These are phyloP conservation scores for Sarcophaga subvicina DNA, from an alignment of 2,888 invertebrate genomes.

Conservation along the genomic window DNA sequence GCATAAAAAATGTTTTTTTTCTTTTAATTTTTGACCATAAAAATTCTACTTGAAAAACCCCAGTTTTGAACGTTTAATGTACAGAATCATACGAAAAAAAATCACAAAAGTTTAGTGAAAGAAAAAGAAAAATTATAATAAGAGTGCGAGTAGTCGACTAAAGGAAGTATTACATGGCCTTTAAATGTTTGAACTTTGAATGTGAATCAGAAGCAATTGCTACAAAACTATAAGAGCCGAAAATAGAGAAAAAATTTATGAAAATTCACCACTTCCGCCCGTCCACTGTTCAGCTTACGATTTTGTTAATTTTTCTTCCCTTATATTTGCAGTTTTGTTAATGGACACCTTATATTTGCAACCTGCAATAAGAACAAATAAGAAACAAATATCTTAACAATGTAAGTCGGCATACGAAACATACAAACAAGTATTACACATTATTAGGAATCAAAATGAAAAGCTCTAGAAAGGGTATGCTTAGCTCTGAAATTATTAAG, in stretches of 20 bases:
- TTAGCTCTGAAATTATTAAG: slow-evolving; percentile 36
- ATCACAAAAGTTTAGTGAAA: neutral
- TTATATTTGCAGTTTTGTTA: slow-evolving; percentile 89
- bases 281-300: slow-evolving; percentile 96
- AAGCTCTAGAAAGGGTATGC: neutral
- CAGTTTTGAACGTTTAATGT: too few relatives aligned
- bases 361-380: slow-evolving; percentile 82
- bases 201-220: neutral
- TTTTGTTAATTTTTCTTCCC: slow-evolving; percentile 91
- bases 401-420: slow-evolving; percentile 7
- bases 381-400: slow-evolving; percentile 1
- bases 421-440: neutral
- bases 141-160: neutral
- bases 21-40: neutral
- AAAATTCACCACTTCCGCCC: slow-evolving; percentile 86
- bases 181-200: slow-evolving; percentile 7
- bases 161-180: slow-evolving; percentile 12
- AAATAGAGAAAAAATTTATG: neutral
- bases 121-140: neutral
- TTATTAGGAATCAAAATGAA: too few relatives aligned
- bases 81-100: neutral
- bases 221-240: neutral
- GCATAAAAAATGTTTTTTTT: slow-evolving; percentile 3
- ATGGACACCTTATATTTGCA: slow-evolving; percentile 89
- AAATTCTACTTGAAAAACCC: too few relatives aligned